Base-by-base conservation (phyloP, 30 jellyfish, hydroid and myxozoan species). In the Pelagia noctiluca region DNA sequence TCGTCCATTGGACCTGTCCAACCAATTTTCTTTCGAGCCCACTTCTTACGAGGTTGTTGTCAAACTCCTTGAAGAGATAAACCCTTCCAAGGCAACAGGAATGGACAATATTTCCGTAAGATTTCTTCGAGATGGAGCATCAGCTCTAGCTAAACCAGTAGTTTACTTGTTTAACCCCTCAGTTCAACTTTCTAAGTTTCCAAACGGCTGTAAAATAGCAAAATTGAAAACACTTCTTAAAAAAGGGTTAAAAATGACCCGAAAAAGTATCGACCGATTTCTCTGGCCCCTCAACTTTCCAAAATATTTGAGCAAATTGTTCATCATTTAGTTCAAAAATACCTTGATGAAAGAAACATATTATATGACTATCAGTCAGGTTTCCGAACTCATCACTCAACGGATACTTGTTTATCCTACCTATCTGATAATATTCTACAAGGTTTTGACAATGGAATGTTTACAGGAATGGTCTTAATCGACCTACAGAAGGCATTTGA, bases 401-500 rank as follows among this genome's bases (percentile, higher is more conserved):
- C 86, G 31, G 87, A 75, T 49, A 50, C 83, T 5, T 49, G 83
- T 22, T 49, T 75, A 22, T 26, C 54, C 7, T 75, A 53, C 7
- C 30, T 75, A 49, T 11, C 50, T 34, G 86, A 63, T 71, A 34
- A 35, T 21, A 23, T 63, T 31, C 19, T 60, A 5, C 72, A 79
- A 29, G 50, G 69, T 22, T 62, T 79, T 61, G 70, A 62, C 34
- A 62, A 42, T 12, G 33, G 42, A 11, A 63, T 22, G 90, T 61
- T 61, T 42, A 21, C 50, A 13, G 85, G 75, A 12, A 79, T 24
- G 70, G 33, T 79, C 1, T 22, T 62, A 1, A 64, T 79, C 36
- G 86, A 79, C 23, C 37, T 79, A 26, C 83, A 79, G 63, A 63
- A 31, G 13, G 85, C 86, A 8, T 79, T 34, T 34, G 90, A 79